phyloP scores from a whole-genome alignment of 2,888 invertebrate genomes.

The Peribatodes rhomboidaria region DNA sequence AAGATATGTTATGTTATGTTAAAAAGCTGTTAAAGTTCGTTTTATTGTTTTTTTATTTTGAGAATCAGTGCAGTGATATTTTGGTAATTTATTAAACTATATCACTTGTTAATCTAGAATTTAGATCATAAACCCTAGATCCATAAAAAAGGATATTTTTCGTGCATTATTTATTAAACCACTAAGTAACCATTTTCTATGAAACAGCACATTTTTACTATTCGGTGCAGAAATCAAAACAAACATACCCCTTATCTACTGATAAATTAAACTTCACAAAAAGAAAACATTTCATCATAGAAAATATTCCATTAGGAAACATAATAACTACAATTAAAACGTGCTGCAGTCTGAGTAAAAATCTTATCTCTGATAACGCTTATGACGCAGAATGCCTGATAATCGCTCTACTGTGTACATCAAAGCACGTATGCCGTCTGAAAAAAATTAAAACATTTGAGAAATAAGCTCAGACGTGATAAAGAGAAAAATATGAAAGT shows the following conservation, averaged over 20 bases:
- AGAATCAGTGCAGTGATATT: too few relatives aligned
- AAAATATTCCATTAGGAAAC: constrained; percentile 30
- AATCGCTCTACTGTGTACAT: constrained; percentile 59
- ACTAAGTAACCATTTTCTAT: too few relatives aligned
- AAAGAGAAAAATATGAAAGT: constrained; percentile 31
- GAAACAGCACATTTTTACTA: too few relatives aligned
- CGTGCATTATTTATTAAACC: too few relatives aligned
- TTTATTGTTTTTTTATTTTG: too few relatives aligned
- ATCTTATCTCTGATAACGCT: constrained; percentile 75
- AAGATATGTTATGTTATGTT: too few relatives aligned
- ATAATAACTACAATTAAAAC: constrained; percentile 56
- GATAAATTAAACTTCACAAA: constrained; percentile 21
- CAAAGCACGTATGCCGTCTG: constrained; percentile 54
- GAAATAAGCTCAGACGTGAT: constrained; percentile 37
- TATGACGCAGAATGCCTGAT: constrained; percentile 67
- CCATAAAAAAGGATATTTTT: too few relatives aligned
- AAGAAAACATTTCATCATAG: constrained; percentile 20
- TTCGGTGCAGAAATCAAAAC: neutral
- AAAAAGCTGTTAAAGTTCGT: too few relatives aligned
- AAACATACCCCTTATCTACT: constrained; percentile 6
- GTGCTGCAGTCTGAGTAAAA: constrained; percentile 66
- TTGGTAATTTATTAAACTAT: too few relatives aligned
- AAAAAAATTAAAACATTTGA: constrained; percentile 30
- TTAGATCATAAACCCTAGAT: too few relatives aligned
- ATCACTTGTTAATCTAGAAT: too few relatives aligned